Percentiles rank a stretch among this genome's conserved stretches.
These are phyloP conservation scores for Porites cylindrica DNA, from an alignment of 92 coral and sea anemone species.

Conservation along the genomic window DNA sequence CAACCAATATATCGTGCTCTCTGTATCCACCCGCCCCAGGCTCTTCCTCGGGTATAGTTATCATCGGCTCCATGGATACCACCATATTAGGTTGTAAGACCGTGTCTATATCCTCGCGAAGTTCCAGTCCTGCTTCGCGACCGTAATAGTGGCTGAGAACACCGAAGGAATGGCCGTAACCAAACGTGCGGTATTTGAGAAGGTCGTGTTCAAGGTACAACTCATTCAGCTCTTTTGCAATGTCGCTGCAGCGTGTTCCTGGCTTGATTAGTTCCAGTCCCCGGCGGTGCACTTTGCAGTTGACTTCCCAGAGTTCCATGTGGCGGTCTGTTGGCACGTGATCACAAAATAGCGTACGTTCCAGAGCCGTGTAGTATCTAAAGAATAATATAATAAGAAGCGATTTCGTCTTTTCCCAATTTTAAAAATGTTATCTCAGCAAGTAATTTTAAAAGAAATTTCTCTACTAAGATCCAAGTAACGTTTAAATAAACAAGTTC, in stretches of 20 bases:
- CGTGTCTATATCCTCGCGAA: conserved; percentile 90
- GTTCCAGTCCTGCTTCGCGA: conserved; percentile 93
- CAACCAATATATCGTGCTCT: conserved; percentile 89
- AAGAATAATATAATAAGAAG: not conserved
- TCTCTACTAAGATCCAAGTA: not conserved
- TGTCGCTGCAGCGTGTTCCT: conserved; percentile 85
- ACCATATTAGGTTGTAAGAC: conserved; percentile 92
- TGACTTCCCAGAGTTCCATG: conserved; percentile 91
- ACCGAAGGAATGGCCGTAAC: conserved; percentile 95
- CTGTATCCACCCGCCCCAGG: conserved; percentile 95
- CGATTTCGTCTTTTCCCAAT: not conserved
- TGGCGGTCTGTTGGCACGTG: conserved; percentile 94
- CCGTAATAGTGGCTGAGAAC: conserved; percentile 94
- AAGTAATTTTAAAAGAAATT: not conserved
- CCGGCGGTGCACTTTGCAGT: conserved; percentile 88
- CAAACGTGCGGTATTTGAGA: conserved; percentile 87
- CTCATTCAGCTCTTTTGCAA: conserved; percentile 90
- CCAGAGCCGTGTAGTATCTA: conserved; percentile 90
- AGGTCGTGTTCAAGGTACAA: conserved; percentile 75
- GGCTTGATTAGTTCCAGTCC: conserved; percentile 91
- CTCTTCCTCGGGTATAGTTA: conserved; percentile 91
- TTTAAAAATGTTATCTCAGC: not conserved
- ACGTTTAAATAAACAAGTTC: not conserved
- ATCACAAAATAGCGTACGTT: conserved; percentile 87
- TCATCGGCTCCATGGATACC: conserved; percentile 93